Percentiles rank a stretch among this genome's conserved stretches.
Conservation (phyloP, 2,888 invertebrate species). For the Nasonovia ribisnigri region DNA sequence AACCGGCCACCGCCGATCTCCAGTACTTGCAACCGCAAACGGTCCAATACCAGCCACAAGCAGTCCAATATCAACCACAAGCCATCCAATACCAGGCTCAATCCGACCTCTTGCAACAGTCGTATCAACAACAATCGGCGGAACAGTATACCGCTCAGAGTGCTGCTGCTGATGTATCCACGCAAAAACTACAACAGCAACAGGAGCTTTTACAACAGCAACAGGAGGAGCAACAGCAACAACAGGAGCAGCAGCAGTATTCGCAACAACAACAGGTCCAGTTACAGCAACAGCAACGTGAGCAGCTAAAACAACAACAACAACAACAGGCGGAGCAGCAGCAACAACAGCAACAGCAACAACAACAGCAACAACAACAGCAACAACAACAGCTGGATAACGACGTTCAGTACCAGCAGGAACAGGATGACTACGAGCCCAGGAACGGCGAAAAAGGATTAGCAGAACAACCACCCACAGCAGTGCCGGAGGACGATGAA, state of each 20-base stretch:
- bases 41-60: slow-evolving; percentile 26
- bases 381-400: slow-evolving; percentile 66
- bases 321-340: neutral
- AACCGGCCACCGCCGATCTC: neutral
- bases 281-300: slow-evolving; percentile 67
- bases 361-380: slow-evolving; percentile 69
- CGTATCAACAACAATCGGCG: neutral
- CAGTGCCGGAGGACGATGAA: neutral
- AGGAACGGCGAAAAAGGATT: slow-evolving; percentile 18
- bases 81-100: slow-evolving; percentile 66
- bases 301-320: slow-evolving; percentile 19
- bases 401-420: slow-evolving; percentile 67
- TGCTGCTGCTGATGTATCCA: neutral
- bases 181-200: slow-evolving; percentile 8
- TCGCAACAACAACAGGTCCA: slow-evolving; percentile 68
- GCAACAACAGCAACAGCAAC: slow-evolving; percentile 66
- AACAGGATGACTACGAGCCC: slow-evolving; percentile 23
- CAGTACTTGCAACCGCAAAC: slow-evolving; percentile 42
- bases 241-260: slow-evolving; percentile 68
- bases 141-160: neutral
- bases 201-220: slow-evolving; percentile 67
- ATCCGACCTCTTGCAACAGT: slow-evolving; percentile 67
- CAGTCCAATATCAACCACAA: slow-evolving; percentile 65
- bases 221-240: slow-evolving; percentile 67
- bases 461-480: neutral